phyloP scores from a whole-genome alignment of 2,797 vertebrate species.

The Helarctos malayanus region DNA sequence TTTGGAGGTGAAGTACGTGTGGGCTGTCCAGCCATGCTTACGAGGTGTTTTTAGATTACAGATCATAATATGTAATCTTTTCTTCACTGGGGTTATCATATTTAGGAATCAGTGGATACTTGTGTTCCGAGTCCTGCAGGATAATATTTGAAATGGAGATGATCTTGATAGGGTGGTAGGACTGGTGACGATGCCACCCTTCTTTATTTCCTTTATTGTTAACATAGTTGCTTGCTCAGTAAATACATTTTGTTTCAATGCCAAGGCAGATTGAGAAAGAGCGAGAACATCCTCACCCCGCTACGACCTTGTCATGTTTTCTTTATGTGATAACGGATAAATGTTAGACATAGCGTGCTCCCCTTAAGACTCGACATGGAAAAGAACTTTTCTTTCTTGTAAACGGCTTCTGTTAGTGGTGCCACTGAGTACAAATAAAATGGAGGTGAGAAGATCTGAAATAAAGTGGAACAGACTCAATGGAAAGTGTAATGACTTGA shows the following conservation, averaged over 20 bases:
- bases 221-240: not conserved
- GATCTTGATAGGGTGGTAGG: not conserved
- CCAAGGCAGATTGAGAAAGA: conserved; percentile 23
- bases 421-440: not conserved
- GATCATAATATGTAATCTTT: not conserved
- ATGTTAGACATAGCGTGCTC: not conserved
- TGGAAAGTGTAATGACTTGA: not conserved
- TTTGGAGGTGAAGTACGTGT: not conserved
- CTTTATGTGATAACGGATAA: not conserved
- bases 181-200: not conserved
- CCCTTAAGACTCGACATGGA: not conserved
- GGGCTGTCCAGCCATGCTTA: not conserved
- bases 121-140: not conserved
- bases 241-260: conserved; percentile 48
- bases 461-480: not conserved
- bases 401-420: not conserved
- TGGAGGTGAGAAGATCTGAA: not conserved
- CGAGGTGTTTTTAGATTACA: not conserved
- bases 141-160: conserved; percentile 43
- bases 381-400: not conserved
- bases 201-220: conserved; percentile 13
- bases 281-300: not conserved
- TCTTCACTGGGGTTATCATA: not conserved
- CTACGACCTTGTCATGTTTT: not conserved
- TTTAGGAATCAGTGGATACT: not conserved